Conservation (phyloP, 2,113 vertebrate genomes). For the Barbus barbus region DNA sequence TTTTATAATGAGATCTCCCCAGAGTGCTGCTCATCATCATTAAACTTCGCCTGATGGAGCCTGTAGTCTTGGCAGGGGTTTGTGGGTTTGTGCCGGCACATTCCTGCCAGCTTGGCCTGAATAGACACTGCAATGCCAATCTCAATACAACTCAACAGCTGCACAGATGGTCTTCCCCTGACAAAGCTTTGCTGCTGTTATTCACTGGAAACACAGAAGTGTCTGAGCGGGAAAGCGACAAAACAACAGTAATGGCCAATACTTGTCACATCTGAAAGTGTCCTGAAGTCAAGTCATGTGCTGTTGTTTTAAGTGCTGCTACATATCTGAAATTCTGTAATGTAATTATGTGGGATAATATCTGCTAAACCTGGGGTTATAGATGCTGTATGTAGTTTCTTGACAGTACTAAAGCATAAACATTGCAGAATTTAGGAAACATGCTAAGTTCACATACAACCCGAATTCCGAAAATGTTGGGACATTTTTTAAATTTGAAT, state of each 20-base stretch:
- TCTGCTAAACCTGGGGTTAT: no score
- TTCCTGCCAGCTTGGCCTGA: constrained; percentile 22
- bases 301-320: neutral
- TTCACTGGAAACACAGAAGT: neutral
- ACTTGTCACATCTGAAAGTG: neutral
- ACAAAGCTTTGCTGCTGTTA: constrained; percentile 21
- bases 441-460: no score
- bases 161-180: constrained; percentile 4
- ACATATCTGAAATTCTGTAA: neutral
- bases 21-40: constrained; percentile 57
- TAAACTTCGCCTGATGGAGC: constrained; percentile 56
- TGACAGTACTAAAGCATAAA: no score
- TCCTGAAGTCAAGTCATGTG: neutral
- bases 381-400: no score
- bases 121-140: constrained; percentile 22
- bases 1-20: constrained; percentile 59
- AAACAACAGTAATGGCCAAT: neutral
- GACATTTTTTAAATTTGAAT: no score
- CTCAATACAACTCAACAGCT: constrained; percentile 35
- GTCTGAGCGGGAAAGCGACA: neutral
- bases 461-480: no score
- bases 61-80: constrained; percentile 54
- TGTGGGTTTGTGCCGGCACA: constrained; percentile 39
- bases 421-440: no score
- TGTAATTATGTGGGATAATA: neutral